Percentiles rank a stretch among this genome's conserved stretches.
phyloP scores from a whole-genome alignment of 2,888 invertebrate species.

The Oxystoma pomonae region DNA sequence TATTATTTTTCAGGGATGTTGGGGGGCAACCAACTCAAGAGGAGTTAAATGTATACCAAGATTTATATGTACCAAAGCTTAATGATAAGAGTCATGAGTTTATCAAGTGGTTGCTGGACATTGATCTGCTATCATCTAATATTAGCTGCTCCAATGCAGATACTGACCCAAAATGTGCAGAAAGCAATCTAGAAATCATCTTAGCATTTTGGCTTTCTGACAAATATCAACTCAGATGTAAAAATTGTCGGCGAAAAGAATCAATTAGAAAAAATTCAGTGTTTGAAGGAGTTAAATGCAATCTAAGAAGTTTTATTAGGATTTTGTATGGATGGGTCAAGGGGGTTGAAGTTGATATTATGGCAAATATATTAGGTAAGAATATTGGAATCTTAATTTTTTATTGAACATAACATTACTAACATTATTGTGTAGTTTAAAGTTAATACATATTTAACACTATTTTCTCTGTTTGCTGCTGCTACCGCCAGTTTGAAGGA shows the following conservation, averaged over 20 bases:
- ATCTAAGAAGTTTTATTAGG: slow-evolving; percentile 22
- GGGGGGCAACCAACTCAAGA: slow-evolving; percentile 6
- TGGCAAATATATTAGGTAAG: slow-evolving; percentile 23
- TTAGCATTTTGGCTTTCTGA: slow-evolving; percentile 17
- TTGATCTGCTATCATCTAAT: slow-evolving; percentile 16
- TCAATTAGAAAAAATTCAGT: slow-evolving; percentile 20
- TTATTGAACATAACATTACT: too few species aligned
- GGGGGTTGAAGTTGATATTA: slow-evolving; percentile 21
- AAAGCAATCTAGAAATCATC: slow-evolving; percentile 14
- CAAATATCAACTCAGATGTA: slow-evolving; percentile 21
- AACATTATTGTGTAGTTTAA: too few species aligned
- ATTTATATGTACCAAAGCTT: slow-evolving; percentile 18
- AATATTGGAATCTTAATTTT: too few species aligned
- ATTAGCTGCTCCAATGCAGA: slow-evolving; percentile 17
- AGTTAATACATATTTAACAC: too few species aligned
- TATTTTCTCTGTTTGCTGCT: too few species aligned
- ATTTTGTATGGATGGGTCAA: slow-evolving; percentile 25
- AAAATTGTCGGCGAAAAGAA: slow-evolving; percentile 18
- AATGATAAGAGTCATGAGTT: slow-evolving; percentile 18
- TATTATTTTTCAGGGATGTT: slow-evolving; percentile 14
- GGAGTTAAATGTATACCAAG: slow-evolving; percentile 17
- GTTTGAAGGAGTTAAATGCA: slow-evolving; percentile 22
- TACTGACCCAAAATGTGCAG: slow-evolving; percentile 15
- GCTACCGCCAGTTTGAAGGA: too few species aligned
- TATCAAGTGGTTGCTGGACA: slow-evolving; percentile 20